Conservation (phyloP, 1,140 invertebrate species). For the Trichonephila inaurata region DNA sequence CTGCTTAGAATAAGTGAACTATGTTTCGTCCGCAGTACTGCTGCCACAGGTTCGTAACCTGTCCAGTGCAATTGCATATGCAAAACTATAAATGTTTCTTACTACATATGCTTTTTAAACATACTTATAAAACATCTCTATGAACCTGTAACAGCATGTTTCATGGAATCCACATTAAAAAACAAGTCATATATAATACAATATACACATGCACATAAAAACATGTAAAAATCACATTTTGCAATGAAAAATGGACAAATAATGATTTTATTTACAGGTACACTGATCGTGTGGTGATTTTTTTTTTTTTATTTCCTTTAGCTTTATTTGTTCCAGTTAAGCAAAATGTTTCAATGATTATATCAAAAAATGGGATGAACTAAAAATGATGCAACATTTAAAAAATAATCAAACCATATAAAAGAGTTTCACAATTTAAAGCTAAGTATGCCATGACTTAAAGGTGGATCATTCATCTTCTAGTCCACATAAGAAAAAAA, state of each 20-base stretch:
- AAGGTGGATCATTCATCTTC: not conserved
- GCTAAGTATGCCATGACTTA: not conserved
- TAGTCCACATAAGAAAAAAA: not conserved
- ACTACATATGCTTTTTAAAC: slow-evolving; percentile 62
- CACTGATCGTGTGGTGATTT: slow-evolving; percentile 48
- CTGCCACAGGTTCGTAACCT: slow-evolving; percentile 63
- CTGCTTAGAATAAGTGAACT: not conserved
- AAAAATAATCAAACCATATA: not conserved
- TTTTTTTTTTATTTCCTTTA: slow-evolving; percentile 32
- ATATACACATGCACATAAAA: slow-evolving; percentile 75
- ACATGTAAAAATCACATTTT: slow-evolving; percentile 77
- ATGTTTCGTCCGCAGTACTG: slow-evolving; percentile 17
- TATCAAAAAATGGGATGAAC: not conserved
- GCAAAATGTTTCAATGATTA: not conserved
- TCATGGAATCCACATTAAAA: slow-evolving; percentile 67
- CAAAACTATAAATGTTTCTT: slow-evolving; percentile 29
- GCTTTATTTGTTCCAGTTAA: slow-evolving; percentile 44
- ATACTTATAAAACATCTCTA: slow-evolving; percentile 64
- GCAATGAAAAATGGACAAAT: slow-evolving; percentile 72
- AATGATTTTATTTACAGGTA: slow-evolving; percentile 73
- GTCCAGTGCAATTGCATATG: slow-evolving; percentile 22
- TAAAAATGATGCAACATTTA: not conserved
- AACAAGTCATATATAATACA: slow-evolving; percentile 72
- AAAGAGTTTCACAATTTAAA: not conserved
- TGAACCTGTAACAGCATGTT: slow-evolving; percentile 71